Evolutionary conservation across 1,140 invertebrate species (phyloP).

Genomic region (Stegodyphus dumicola): DNA sequence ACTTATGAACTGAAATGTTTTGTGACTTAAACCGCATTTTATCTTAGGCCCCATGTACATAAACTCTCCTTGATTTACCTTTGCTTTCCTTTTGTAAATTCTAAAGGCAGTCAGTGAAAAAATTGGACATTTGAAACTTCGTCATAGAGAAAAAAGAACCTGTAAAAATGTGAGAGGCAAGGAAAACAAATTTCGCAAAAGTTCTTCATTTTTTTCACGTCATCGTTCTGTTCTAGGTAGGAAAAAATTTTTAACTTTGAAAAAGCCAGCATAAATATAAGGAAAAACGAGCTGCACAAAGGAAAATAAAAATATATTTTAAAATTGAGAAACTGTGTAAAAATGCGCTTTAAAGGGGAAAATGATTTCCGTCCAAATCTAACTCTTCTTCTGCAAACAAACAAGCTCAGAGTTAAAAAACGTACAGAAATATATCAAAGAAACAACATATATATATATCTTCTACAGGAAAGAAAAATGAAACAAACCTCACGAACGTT

Average conservation of each 20-base stretch:
- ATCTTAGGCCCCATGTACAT: too few relatives aligned
- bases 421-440: not conserved
- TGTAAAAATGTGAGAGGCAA: not conserved
- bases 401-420: constrained; percentile 36
- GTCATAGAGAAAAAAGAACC: not conserved
- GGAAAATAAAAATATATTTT: constrained; percentile 31
- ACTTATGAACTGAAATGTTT: too few relatives aligned
- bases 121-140: too few relatives aligned
- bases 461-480: constrained; percentile 13
- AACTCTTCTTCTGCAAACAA: constrained; percentile 53
- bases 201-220: constrained; percentile 1
- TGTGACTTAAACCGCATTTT: too few relatives aligned
- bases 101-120: too few relatives aligned
- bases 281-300: not conserved
- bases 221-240: not conserved
- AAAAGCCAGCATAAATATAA: not conserved
- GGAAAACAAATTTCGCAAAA: not conserved
- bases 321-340: constrained; percentile 49
- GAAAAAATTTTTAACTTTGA: not conserved
- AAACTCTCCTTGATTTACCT: too few relatives aligned
- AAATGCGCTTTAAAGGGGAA: constrained; percentile 44
- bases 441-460: constrained; percentile 30
- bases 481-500: constrained; percentile 45
- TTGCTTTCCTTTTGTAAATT: too few relatives aligned
- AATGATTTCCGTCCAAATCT: constrained; percentile 36